Evolutionary conservation across 1,140 invertebrate species (phyloP), one percentile per base, ranked within the genome.

Genomic region (Thaumetopoea pityocampa): DNA sequence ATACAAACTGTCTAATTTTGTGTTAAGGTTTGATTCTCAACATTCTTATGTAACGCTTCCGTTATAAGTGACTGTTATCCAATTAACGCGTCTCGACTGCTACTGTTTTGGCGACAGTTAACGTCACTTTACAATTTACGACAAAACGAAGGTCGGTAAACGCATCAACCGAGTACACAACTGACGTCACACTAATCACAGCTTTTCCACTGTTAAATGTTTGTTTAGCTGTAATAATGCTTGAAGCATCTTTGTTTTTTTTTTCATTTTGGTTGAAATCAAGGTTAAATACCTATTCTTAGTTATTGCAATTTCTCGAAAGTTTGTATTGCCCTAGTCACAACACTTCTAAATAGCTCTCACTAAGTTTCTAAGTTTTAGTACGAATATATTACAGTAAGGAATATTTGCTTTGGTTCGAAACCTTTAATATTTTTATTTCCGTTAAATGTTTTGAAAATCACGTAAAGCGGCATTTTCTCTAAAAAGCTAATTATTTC

Each of bases 401-500:
- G n/a, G n/a, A n/a, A n/a, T n/a, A n/a, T n/a, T n/a, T n/a, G n/a
- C n/a, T n/a, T n/a, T n/a, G n/a, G n/a, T n/a, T n/a, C n/a, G n/a
- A n/a, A n/a, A n/a, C n/a, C 27, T 23, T 9, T 4, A 8, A 20
- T 18, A 38, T 29, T 16, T 20, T 32, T 32, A 30, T 28, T 32
- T 15, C 30, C 2, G 2, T 14, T 12, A 6, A 32, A 41, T 12
- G 35, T 38, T 16, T n/a, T 8, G 19, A 24, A 12, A 36, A 36
- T 26, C 19, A 29, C 8, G 22, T 14, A 14, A 28, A 28, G 11
- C 28, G 16, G 19, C 12, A 10, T 12, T 5, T 12, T 14, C 17
- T 20, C 19, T 5, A 17, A 33, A 20, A 15, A 23, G 24, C 18
- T 44, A 33, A 43, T n/a, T n/a, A n/a, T n/a, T n/a, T n/a, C 41